Evolutionary conservation across 2,797 vertebrate species (phyloP), one percentile per base, ranked within the genome.

Genomic region (Arctocebus calabarensis): DNA sequence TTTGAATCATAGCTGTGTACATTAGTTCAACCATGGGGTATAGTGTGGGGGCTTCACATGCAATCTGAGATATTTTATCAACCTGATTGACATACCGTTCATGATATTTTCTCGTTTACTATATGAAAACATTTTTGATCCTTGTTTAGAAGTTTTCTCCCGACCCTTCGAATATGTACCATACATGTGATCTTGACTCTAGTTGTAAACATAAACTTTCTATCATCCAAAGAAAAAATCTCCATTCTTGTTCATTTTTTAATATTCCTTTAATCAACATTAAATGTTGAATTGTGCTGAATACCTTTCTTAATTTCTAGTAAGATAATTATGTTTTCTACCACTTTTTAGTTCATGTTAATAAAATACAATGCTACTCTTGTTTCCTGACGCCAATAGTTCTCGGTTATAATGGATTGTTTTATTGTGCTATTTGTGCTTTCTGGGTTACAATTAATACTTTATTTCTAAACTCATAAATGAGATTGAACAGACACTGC

Each of bases 401-500:
- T 48, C 40, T 71, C 66, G 25, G 22, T 94, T 66, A 55, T 8
- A 75, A 16, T 13, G 22, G 7, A 57, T 64, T 59, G 43, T 75
- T 59, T 68, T 27, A 19, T 20, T 8, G 37, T n/a, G 13, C 59
- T 55, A 23, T 11, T 11, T 91, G 45, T 37, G 32, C 85, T 89
- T 91, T 52, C 20, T 79, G 43, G 22, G 11, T 77, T 92, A 43
- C n/a, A 59, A 88, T 70, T 48, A 84, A 55, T 23, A 71, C 92
- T 86, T 77, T 59, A 68, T 74, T 92, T 94, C 82, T 77, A 48
- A 92, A 59, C 32, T 90, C 71, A 52, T 5, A 92, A 45, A 66
- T 52, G 62, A 92, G 55, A 59, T 88, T 48, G 20, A 79, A 45
- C 7, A 82, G 43, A 23, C n/a, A 5, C 43, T 48, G n/a, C 25